Conservation (phyloP, 2,797 vertebrate species). For the Lithobates pipiens region DNA sequence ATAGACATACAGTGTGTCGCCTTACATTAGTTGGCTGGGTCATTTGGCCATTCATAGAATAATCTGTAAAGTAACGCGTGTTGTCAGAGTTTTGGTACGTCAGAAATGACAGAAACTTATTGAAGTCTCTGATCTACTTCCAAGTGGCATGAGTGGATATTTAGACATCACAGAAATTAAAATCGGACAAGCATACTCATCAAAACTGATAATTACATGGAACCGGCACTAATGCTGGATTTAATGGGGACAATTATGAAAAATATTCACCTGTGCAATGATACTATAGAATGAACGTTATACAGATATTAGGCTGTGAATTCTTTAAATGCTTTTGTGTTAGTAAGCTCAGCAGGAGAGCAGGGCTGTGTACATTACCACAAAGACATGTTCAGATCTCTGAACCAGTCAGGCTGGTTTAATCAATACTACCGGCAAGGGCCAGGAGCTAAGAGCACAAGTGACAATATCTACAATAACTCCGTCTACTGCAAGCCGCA, state of each 20-base stretch:
- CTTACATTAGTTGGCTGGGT: too few relatives aligned
- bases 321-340: not conserved
- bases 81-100: not conserved
- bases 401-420: slow-evolving; percentile 40
- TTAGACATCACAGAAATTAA: not conserved
- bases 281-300: not conserved
- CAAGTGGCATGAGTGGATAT: not conserved
- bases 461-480: slow-evolving; percentile 14
- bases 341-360: slow-evolving; percentile 15
- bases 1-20: too few relatives aligned
- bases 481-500: not conserved
- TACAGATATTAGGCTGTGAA: not conserved
- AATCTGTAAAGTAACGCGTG: too few relatives aligned
- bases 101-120: not conserved
- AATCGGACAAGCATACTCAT: not conserved
- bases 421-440: slow-evolving; percentile 29
- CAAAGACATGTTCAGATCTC: slow-evolving; percentile 1
- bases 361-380: not conserved
- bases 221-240: too few relatives aligned
- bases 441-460: slow-evolving; percentile 8
- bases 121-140: not conserved
- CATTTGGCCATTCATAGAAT: too few relatives aligned
- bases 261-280: not conserved
- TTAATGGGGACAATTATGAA: too few relatives aligned
- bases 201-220: too few relatives aligned